Base-by-base conservation (phyloP, 2,797 vertebrate genomes). In the Pseudopleuronectes americanus region DNA sequence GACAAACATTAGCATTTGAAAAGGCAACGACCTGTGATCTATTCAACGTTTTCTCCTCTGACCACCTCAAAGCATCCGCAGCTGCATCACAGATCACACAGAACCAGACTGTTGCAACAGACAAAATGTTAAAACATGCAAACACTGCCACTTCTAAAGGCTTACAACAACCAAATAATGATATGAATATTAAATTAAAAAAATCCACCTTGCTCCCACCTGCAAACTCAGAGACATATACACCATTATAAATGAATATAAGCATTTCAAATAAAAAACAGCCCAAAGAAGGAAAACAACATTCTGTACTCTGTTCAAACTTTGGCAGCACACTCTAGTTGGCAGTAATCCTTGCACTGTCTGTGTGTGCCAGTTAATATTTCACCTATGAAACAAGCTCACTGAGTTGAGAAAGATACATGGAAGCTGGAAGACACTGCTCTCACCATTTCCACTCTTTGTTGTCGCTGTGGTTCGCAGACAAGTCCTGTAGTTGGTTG, bases 381-480 rank as follows among this genome's bases (percentile, higher is more conserved):
- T 38, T 71, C 38, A 77, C 56, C 21, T 2, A 48, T 57, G 22
- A 36, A 66, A 57, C 57, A 65, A 1, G 14, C 28, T 53, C n/a
- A 61, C n/a, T 61, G 49, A 60, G 38, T 19, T 24, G 22, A 64
- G 0, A 65, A 38, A 36, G 5, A 64, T 10, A 64, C 33, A 31
- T 3, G 8, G 8, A 59, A 79, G 48, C 71, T 10, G 41, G 10
- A 26, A 36, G 9, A 64, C 41, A 28, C 16, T 17, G 0, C 17
- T 73, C 91, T 92, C 88, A 97, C 96, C 96, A 93, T 81, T 89
- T 94, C 93, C 93, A 92, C 36, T 80, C 84, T 81, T 68, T 79
- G 80, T 91, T 90, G 49, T 79, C 63, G 8, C 74, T 74, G 67
- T 57, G 53, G 63, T 56, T 85, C 3, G 77, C 83, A 0, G 84